Evolutionary conservation across 2,113 vertebrate genomes (phyloP).

Genomic region (Microcebus murinus): DNA sequence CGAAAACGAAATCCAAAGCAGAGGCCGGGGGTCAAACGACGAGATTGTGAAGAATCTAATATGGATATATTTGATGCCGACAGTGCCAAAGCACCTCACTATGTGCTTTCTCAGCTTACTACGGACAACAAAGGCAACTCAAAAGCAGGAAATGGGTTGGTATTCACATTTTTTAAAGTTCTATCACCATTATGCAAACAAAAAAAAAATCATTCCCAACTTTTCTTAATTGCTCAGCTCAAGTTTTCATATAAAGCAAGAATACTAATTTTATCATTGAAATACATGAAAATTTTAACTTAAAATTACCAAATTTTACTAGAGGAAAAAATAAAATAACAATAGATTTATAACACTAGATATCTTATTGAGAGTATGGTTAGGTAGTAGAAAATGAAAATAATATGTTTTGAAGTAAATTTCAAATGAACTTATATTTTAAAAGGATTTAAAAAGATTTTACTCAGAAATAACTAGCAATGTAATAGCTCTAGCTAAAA

Average conservation of each 20-base stretch:
- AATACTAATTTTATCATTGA: conserved; percentile 55
- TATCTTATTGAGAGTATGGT: conserved; percentile 21
- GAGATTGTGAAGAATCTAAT: conserved; percentile 91
- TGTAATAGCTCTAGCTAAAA: conserved; percentile 21
- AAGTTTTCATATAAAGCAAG: conserved; percentile 79
- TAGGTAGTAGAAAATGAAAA: conserved; percentile 52
- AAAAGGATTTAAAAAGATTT: conserved; percentile 65
- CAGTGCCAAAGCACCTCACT: conserved; percentile 99
- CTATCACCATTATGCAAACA: conserved; percentile 83
- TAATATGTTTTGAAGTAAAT: conserved; percentile 63
- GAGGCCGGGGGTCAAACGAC: conserved; percentile 95
- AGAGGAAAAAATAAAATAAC: conserved; percentile 68
- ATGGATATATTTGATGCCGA: conserved; percentile 99
- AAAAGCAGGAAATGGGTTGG: conserved; percentile 96
- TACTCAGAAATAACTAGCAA: conserved; percentile 57
- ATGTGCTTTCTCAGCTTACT: conserved; percentile 98
- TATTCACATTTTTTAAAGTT: conserved; percentile 87
- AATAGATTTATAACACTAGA: conserved; percentile 43
- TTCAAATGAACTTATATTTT: conserved; percentile 61
- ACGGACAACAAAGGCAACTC: conserved; percentile 95
- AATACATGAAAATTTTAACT: conserved; percentile 50
- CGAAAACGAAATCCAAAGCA: conserved; percentile 98
- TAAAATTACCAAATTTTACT: conserved; percentile 70
- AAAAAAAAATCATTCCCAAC: conserved; percentile 71
- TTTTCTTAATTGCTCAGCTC: conserved; percentile 71